Evolutionary conservation across 2,888 invertebrate species (phyloP).

Genomic region (Cristatella mucedo): DNA sequence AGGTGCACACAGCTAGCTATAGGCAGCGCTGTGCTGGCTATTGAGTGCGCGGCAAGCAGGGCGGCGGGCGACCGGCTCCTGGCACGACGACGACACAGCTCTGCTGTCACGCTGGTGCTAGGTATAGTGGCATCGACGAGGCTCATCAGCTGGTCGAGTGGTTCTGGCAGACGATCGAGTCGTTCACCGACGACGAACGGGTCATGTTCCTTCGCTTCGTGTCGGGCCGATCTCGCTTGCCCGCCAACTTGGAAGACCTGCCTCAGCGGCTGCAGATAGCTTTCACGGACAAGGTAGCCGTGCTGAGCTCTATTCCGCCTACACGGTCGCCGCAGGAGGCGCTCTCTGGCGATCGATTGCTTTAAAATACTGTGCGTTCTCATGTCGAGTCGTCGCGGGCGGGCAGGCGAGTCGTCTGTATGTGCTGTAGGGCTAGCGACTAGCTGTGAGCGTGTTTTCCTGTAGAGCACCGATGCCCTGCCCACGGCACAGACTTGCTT

Average conservation of each 20-base stretch:
- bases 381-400: too few species aligned
- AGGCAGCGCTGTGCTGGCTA: too few species aligned
- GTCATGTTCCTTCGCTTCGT: slow-evolving; percentile 52
- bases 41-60: too few species aligned
- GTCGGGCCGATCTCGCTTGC: slow-evolving; percentile 49
- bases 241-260: slow-evolving; percentile 50
- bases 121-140: slow-evolving; percentile 50
- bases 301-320: too few species aligned
- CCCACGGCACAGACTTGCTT: slow-evolving; percentile 50
- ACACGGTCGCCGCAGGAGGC: too few species aligned
- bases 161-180: slow-evolving; percentile 50
- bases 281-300: slow-evolving; percentile 36
- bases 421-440: too few species aligned
- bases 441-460: slow-evolving; percentile 4
- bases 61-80: too few species aligned
- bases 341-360: too few species aligned
- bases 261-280: slow-evolving; percentile 49
- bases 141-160: slow-evolving; percentile 47
- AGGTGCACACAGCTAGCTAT: slow-evolving; percentile 37
- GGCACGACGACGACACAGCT: too few species aligned
- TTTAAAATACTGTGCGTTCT: too few species aligned
- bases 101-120: too few species aligned
- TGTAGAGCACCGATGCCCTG: slow-evolving; percentile 44
- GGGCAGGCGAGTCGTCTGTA: too few species aligned
- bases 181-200: slow-evolving; percentile 48